Base-by-base conservation (phyloP, 2,113 vertebrate genomes). In the Alligator sinensis region DNA sequence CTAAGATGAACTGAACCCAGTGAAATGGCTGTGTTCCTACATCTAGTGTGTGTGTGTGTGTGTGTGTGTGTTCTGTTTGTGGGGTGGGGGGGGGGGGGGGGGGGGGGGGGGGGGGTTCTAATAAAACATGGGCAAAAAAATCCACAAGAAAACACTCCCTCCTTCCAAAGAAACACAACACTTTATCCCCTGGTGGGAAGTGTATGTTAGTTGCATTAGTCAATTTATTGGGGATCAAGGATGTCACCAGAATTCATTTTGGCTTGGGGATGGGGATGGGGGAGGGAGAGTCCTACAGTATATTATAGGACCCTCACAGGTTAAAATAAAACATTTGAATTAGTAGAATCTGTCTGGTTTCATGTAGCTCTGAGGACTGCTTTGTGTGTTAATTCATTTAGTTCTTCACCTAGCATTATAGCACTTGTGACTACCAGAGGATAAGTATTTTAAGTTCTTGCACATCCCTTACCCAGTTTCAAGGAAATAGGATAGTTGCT, bases 371-470 rank as follows among this genome's bases (percentile, higher is more conserved):
- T 47, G 47, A 47, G 47, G 47, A 47, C 47, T 47, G 47, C 47
- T 47, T 47, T 47, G 6, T 47, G 47, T 47, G 47, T 47, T 47
- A 47, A 47, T 47, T 47, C 47, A 47, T 9, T 47, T 47, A 47
- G 47, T 47, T 47, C 47, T 47, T 47, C 47, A 47, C 47, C 47
- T 47, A 47, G 47, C 9, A 47, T 47, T 47, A 92, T 4, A 5
- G 62, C 54, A 34, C 17, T 13, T 64, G 0, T 60, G 47, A 70
- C 27, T 77, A 8, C 9, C 11, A 81, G 30, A 86, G 47, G 2
- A 0, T 1, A 25, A 1, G 1, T 14, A 24, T 17, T 19, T 11
- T 77, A 81, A 80, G 17, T 25, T 38, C 4, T 24, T 78, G 27
- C 72, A 21, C 17, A 19, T 2, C 5, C 2, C 34, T 95, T 57